Evolutionary conservation across 2,797 vertebrate species (phyloP).

Genomic region (Antennarius maculatus): DNA sequence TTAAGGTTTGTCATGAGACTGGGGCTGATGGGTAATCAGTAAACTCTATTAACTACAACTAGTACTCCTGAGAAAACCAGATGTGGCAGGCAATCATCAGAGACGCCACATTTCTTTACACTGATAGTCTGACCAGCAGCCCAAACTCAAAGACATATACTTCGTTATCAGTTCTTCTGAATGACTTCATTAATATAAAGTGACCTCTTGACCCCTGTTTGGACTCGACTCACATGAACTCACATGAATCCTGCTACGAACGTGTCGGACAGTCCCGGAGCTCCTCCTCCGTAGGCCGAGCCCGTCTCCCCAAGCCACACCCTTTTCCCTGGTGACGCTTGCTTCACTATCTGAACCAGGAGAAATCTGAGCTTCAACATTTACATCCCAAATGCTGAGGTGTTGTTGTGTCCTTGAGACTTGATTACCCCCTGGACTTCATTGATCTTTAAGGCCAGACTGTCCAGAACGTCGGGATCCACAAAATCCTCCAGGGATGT

Average conservation of each 20-base stretch:
- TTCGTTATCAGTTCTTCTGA: not conserved
- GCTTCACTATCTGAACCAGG: constrained; percentile 61
- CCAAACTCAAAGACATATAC: no score
- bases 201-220: no score
- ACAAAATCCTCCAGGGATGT: constrained; percentile 90
- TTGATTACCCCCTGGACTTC: constrained; percentile 84
- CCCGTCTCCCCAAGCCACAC: constrained; percentile 96
- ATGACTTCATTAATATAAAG: no score
- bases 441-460: constrained; percentile 76
- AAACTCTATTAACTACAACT: constrained; percentile 25
- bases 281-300: constrained; percentile 93
- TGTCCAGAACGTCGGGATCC: constrained; percentile 87
- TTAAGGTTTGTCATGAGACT: constrained; percentile 21
- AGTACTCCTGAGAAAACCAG: no score
- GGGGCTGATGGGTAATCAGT: constrained; percentile 17
- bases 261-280: constrained; percentile 86
- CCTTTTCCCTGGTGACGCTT: constrained; percentile 79
- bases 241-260: constrained; percentile 95
- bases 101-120: not conserved
- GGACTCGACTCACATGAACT: constrained; percentile 61
- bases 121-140: no score
- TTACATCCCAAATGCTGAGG: not conserved
- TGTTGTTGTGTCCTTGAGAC: no score
- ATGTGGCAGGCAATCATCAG: not conserved
- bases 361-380: not conserved